These are phyloP conservation scores for Harpalus rubripes DNA, from an alignment of 2,888 invertebrate genomes.

Conservation along the genomic window DNA sequence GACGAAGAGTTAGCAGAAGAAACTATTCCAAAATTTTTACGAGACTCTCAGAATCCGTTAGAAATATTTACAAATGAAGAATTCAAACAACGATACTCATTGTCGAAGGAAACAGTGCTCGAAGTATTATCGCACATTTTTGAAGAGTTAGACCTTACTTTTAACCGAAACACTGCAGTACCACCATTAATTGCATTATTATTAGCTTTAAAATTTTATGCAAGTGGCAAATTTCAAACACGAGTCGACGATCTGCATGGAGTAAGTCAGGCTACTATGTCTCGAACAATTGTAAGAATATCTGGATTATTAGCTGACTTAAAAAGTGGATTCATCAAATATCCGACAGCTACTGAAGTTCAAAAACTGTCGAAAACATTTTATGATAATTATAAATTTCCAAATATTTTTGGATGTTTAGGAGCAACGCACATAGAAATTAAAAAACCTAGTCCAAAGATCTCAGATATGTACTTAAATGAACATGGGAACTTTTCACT, in stretches of 20 bases:
- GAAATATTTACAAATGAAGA: constrained; percentile 69
- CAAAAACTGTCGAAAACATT: constrained; percentile 67
- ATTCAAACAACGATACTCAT: constrained; percentile 68
- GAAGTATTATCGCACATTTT: constrained; percentile 69
- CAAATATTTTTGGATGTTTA: constrained; percentile 69
- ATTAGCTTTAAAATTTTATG: constrained; percentile 69
- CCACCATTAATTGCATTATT: constrained; percentile 69
- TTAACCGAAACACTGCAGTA: constrained; percentile 69
- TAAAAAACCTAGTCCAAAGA: constrained; percentile 68
- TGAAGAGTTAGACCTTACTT: constrained; percentile 68
- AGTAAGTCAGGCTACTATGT: constrained; percentile 70
- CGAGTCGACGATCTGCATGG: constrained; percentile 67
- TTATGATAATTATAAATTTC: constrained; percentile 68
- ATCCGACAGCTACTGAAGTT: constrained; percentile 67
- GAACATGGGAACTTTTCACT: constrained; percentile 70
- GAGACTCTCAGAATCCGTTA: constrained; percentile 69
- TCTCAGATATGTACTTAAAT: constrained; percentile 69
- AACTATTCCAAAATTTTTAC: constrained; percentile 67
- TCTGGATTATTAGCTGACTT: constrained; percentile 68
- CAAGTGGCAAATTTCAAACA: constrained; percentile 69
- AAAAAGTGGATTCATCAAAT: constrained; percentile 68
- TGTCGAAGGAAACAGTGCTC: constrained; percentile 69
- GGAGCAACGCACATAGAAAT: constrained; percentile 70
- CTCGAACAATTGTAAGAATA: constrained; percentile 69
- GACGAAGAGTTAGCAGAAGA: constrained; percentile 39